Evolutionary conservation across 2,797 vertebrate genomes (phyloP).

Genomic region (Gobio occitaniae): DNA sequence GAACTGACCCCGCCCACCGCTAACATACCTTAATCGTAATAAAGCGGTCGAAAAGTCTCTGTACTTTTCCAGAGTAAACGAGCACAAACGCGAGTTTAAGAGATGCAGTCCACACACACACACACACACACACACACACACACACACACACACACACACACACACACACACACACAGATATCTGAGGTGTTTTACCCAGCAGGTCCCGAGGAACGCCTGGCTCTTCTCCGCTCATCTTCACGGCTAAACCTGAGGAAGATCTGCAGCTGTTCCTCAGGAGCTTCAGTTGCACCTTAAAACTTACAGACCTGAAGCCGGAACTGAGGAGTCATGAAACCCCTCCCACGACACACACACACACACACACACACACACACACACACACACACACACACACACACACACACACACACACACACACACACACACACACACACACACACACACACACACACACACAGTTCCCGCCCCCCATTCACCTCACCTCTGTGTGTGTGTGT

Average conservation of each 20-base stretch:
- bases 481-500: no score
- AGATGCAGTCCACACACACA: neutral
- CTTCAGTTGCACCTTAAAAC: no score
- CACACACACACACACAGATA: neutral
- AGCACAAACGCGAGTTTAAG: neutral
- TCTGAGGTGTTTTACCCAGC: neutral
- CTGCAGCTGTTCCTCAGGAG: neutral
- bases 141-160: neutral
- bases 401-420: neutral
- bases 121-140: neutral
- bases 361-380: no score
- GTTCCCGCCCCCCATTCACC: no score
- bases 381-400: no score
- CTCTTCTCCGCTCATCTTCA: conserved; percentile 17
- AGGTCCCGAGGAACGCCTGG: neutral
- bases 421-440: no score
- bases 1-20: neutral
- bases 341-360: neutral
- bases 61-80: neutral
- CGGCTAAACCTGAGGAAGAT: neutral
- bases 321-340: neutral
- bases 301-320: neutral
- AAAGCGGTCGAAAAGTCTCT: neutral
- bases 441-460: no score
- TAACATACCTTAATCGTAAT: neutral